A percentile compares a stretch with the other conserved stretches of the same genome.
Conservation (phyloP, 2,888 invertebrate species). For the Pycnomerus fuliginosus region DNA sequence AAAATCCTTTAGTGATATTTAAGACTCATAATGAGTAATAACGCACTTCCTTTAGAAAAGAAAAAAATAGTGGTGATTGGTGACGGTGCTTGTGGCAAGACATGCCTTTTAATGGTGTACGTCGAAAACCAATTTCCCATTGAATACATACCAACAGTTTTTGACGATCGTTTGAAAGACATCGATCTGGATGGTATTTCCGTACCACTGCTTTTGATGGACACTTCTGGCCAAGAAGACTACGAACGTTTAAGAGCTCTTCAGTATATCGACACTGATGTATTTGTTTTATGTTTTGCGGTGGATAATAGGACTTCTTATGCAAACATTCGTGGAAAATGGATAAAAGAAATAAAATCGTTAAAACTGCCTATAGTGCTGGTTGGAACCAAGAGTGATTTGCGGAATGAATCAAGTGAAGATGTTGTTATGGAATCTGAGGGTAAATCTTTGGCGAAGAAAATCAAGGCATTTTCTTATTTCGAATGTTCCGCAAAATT, state of each 20-base stretch:
- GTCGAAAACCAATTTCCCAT: slow-evolving; percentile 99
- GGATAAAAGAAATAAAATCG: slow-evolving; percentile 98
- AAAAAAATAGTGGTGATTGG: slow-evolving; percentile 61
- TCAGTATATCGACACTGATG: slow-evolving; percentile 98
- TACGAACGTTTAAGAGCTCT: slow-evolving; percentile 94
- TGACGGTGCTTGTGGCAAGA: slow-evolving; percentile 99
- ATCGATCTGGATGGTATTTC: slow-evolving; percentile 94
- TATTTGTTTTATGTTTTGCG: slow-evolving; percentile 99
- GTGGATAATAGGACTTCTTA: slow-evolving; percentile 98
- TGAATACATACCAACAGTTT: slow-evolving; percentile 99
- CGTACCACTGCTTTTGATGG: slow-evolving; percentile 92
- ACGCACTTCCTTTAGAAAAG: too few relatives aligned
- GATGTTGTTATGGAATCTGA: slow-evolving; percentile 97
- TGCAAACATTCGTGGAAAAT: slow-evolving; percentile 99
- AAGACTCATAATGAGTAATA: too few relatives aligned
- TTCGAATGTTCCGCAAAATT: slow-evolving; percentile 99
- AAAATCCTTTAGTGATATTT: too few relatives aligned
- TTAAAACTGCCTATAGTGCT: slow-evolving; percentile 98
- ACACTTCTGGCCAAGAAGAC: slow-evolving; percentile 97
- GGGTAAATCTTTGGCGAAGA: slow-evolving; percentile 96
- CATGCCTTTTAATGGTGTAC: slow-evolving; percentile 97
- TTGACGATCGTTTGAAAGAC: slow-evolving; percentile 99
- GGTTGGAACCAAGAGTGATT: slow-evolving; percentile 98
- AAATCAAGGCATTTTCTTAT: slow-evolving; percentile 97
- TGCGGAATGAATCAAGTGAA: slow-evolving; percentile 93